Evolutionary conservation across 1,140 invertebrate species (phyloP).

Genomic region (Drosophila kurseongensis): DNA sequence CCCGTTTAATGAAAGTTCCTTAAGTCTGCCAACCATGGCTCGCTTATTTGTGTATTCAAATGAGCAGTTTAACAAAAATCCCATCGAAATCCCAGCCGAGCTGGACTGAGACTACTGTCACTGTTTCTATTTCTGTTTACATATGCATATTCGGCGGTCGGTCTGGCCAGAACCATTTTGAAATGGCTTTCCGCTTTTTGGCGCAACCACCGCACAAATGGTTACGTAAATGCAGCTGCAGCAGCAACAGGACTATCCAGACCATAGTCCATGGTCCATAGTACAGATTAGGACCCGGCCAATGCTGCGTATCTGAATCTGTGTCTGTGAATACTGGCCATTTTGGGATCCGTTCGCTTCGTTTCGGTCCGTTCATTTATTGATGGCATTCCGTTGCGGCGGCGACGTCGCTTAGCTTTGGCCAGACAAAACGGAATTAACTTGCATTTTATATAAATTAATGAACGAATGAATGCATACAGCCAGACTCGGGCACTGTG

Average conservation of each 20-base stretch:
- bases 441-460: slow-evolving; percentile 84
- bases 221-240: slow-evolving; percentile 66
- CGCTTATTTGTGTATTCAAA: slow-evolving; percentile 80
- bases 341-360: slow-evolving; percentile 46
- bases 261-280: slow-evolving; percentile 27
- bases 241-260: slow-evolving; percentile 14
- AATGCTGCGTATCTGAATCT: slow-evolving; percentile 12
- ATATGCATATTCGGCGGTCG: slow-evolving; percentile 74
- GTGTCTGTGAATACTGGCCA: slow-evolving; percentile 31
- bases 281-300: slow-evolving; percentile 41
- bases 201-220: slow-evolving; percentile 36
- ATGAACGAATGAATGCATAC: slow-evolving; percentile 74
- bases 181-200: slow-evolving; percentile 74
- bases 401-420: slow-evolving; percentile 65
- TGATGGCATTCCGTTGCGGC: slow-evolving; percentile 74
- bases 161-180: slow-evolving; percentile 58
- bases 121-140: slow-evolving; percentile 73
- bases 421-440: slow-evolving; percentile 82
- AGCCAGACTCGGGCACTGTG: slow-evolving; percentile 19
- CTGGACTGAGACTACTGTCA: slow-evolving; percentile 29
- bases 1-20: slow-evolving; percentile 58
- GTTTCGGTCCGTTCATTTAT: slow-evolving; percentile 71
- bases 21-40: slow-evolving; percentile 43
- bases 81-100: slow-evolving; percentile 40
- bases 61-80: slow-evolving; percentile 79